A percentile compares a stretch with the other conserved stretches of the same genome.
These are phyloP conservation scores for Crotalus helleri DNA, from an alignment of 2,113 vertebrate species.

Conservation along the genomic window DNA sequence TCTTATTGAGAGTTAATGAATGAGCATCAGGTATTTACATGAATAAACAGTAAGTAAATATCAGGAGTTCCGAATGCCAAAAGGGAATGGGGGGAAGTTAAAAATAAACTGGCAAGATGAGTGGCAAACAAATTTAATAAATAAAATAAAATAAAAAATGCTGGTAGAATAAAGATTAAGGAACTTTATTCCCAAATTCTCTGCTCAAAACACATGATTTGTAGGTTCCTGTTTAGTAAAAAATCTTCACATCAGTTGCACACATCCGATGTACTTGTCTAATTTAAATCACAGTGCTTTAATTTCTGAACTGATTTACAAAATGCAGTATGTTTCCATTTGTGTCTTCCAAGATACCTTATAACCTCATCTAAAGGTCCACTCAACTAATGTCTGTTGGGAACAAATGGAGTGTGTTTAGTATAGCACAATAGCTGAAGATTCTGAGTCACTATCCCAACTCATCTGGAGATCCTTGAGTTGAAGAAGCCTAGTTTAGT, in stretches of 20 bases:
- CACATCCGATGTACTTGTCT: background rate
- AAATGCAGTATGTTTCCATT: background rate
- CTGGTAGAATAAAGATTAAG: background rate
- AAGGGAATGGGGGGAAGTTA: background rate
- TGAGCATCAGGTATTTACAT: background rate
- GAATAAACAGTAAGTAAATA: background rate
- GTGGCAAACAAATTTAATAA: background rate
- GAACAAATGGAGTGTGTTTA: background rate
- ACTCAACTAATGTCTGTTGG: background rate
- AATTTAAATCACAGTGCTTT: background rate
- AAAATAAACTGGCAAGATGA: background rate
- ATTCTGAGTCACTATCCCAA: background rate
- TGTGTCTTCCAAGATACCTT: background rate
- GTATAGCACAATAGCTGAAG: background rate
- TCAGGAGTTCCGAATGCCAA: no score
- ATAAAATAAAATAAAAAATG: background rate
- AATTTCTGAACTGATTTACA: background rate
- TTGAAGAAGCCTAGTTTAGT: background rate
- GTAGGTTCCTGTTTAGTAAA: background rate
- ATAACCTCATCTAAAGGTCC: background rate
- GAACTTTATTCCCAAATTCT: background rate
- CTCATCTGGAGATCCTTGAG: background rate
- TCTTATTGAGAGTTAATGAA: background rate
- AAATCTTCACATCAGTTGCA: background rate
- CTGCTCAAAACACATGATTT: background rate